Evolutionary conservation across 2,888 invertebrate genomes (phyloP), one percentile per base, ranked within the genome.

Genomic region (Dicyrtoma fusca): DNA sequence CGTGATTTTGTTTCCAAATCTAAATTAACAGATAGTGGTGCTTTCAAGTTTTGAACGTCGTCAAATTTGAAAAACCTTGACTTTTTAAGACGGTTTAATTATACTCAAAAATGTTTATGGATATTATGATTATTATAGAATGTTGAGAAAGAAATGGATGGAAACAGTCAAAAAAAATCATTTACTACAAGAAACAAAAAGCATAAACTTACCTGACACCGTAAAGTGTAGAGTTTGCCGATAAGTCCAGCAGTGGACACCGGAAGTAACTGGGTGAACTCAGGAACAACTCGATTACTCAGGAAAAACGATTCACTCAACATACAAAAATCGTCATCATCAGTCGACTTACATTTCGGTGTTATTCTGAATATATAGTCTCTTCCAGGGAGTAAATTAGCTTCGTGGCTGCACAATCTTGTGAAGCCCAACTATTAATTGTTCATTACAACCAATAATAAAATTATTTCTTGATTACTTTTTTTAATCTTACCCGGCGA

Each of bases 251-350:
- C 26, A 44, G 71, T 71, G 21, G 71, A 71, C 45, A 71, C 71
- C 23, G 71, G 71, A 71, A 71, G 71, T 59, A 71, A 71, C 65
- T 71, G 71, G 1, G 59, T 71, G 42, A 65, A 71, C 42, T 71
- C 71, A 59, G 71, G 71, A 23, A 71, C 57, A 49, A 65, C 49
- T 45, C 71, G 71, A 59, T 65, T 59, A 71, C 71, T 71, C 59
- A 71, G 55, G 57, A 57, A 71, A 71, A 71, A 71, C 2, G 71
- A 53, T n/a, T 71, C 71, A 71, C 71, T 71, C 47, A 45, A 64
- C 71, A 71, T 53, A 45, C 42, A 71, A 71, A 71, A 71, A 51
- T 71, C 71, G 25, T 65, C 34, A 21, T 69, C 57, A 8, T 25
- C 49, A 26, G 47, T 21, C 17, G 59, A 71, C 71, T 71, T 71